Evolutionary conservation across 2,888 invertebrate genomes (phyloP), one percentile per base, ranked within the genome.

Genomic region (Candidula unifasciata): DNA sequence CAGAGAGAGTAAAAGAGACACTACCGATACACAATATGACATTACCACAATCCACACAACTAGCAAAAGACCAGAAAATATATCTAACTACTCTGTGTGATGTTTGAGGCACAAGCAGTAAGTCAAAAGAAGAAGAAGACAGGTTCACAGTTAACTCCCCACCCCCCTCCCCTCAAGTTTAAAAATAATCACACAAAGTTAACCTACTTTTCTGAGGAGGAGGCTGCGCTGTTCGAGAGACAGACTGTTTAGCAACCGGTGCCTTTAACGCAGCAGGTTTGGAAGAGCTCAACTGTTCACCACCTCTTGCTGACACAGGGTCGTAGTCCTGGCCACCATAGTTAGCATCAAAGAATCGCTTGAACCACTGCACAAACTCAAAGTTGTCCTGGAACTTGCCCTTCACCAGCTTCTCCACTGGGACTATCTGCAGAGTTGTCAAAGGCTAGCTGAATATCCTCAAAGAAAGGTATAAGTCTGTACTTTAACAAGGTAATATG

Each of bases 351-450:
- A 99, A 99, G 95, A 99, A 99, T 95, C 99, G 99, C 96, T 99
- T 99, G 95, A 99, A 99, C 99, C 99, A 99, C 95, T 99, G 99
- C 92, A 99, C 96, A 95, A 99, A 99, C 95, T 99, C 99, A 96
- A 99, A 99, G 95, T 99, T 99, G 95, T 99, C 99, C 96, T 99
- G 99, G 95, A 99, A 99, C 93, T 98, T 96, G 93, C 98, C 99
- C 95, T 99, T 99, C 94, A 99, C 98, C 95, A 99, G 96, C 95
- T 97, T 97, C 95, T 99, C 99, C 95, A 99, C 98, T 90, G 99
- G 98, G 95, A 99, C 98, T 94, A 99, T 97, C 99, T 99, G 96
- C 21, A 66, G 66, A 24, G 60, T 60, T 21, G 24, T 35, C 44
- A 60, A 60, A 60, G 60, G 60, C 10, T n/a, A 60, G 5, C 60